Conservation (phyloP, 2,888 invertebrate genomes). For the Euproctis similis region DNA sequence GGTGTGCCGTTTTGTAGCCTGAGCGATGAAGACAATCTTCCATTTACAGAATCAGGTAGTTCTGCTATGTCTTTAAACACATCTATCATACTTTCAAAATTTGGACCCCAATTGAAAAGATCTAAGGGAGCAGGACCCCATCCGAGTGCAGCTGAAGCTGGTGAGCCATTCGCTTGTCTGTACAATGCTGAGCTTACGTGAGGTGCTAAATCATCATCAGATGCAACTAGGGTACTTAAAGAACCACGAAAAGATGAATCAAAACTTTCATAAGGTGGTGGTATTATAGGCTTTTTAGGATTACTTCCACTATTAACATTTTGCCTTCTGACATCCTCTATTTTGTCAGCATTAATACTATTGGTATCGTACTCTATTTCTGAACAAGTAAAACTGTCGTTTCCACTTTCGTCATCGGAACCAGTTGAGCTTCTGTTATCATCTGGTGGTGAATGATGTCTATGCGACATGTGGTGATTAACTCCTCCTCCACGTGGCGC, state of each 20-base stretch:
- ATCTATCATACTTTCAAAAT: conserved; percentile 95
- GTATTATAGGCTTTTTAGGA: conserved; percentile 81
- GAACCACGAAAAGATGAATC: conserved; percentile 96
- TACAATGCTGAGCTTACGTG: conserved; percentile 86
- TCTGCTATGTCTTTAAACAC: conserved; percentile 98
- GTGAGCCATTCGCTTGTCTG: conserved; percentile 86
- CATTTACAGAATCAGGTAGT: conserved; percentile 88
- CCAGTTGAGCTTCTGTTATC: conserved; percentile 85
- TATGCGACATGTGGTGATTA: conserved; percentile 81
- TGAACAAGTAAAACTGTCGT: conserved; percentile 98
- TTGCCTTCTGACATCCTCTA: conserved; percentile 76
- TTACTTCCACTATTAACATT: conserved; percentile 71
- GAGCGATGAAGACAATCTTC: conserved; percentile 82
- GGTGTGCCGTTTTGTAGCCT: conserved; percentile 86
- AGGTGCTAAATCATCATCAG: conserved; percentile 92
- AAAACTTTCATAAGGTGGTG: conserved; percentile 91
- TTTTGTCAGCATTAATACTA: conserved; percentile 86
- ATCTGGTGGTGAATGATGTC: conserved; percentile 83
- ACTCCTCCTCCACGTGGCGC: conserved; percentile 82
- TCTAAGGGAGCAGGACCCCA: conserved; percentile 83
- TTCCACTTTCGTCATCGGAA: conserved; percentile 93
- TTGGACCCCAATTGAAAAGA: conserved; percentile 96
- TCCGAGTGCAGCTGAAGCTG: conserved; percentile 86
- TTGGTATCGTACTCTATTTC: conserved; percentile 98
- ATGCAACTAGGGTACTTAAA: conserved; percentile 93